A percentile compares a stretch with the other conserved stretches of the same genome.
Evolutionary conservation across 2,888 invertebrate genomes (phyloP).

Genomic region (Flabesymbios commensalis): DNA sequence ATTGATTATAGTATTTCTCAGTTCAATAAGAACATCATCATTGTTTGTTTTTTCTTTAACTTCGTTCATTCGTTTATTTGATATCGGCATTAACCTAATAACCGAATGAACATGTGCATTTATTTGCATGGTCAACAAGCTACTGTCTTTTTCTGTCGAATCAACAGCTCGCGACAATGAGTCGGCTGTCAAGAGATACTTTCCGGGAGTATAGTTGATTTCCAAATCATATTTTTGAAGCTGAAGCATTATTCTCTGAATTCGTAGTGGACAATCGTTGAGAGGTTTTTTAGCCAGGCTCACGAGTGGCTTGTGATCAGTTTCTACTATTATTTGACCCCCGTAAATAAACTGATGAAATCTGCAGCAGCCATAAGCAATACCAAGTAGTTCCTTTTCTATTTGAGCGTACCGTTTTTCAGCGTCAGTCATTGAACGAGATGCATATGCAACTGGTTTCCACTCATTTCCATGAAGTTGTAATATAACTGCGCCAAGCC

Average conservation of each 20-base stretch:
- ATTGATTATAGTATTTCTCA: too few species aligned
- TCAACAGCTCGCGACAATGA: too few species aligned
- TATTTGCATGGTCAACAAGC: too few species aligned
- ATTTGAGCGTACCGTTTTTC: slow-evolving; percentile 33
- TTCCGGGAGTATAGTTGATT: too few species aligned
- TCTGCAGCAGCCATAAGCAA: slow-evolving; percentile 12
- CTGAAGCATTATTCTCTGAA: slow-evolving; percentile 18
- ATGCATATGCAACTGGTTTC: slow-evolving; percentile 34
- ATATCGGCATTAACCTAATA: too few species aligned
- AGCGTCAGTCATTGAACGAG: slow-evolving; percentile 25
- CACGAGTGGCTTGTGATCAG: slow-evolving; percentile 23
- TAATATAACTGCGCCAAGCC: slow-evolving; percentile 15
- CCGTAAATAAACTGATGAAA: slow-evolving; percentile 24
- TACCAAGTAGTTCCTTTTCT: slow-evolving; percentile 28
- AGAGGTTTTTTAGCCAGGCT: slow-evolving; percentile 17
- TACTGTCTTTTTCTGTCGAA: too few species aligned
- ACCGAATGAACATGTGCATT: too few species aligned
- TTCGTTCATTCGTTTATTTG: too few species aligned
- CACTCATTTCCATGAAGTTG: too few species aligned
- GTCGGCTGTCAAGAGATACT: too few species aligned
- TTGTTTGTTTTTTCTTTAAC: too few species aligned
- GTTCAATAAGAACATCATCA: too few species aligned
- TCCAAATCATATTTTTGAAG: slow-evolving; percentile 11
- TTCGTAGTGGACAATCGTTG: slow-evolving; percentile 5
- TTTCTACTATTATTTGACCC: slow-evolving; percentile 6